Evolutionary conservation across 2,888 invertebrate genomes (phyloP), one percentile per base, ranked within the genome.

Genomic region (Boloria euphrosyne): DNA sequence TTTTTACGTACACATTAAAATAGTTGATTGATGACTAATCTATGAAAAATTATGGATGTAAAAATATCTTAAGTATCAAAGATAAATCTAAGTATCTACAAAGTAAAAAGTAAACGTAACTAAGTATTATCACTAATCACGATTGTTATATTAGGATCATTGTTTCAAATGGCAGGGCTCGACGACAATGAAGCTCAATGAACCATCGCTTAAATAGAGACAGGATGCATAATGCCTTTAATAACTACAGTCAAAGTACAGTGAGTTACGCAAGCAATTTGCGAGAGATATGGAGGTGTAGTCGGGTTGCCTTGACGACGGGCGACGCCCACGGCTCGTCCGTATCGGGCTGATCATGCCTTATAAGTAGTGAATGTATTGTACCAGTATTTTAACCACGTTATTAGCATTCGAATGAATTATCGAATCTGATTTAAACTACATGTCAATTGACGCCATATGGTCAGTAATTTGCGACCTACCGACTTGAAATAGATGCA

Each of bases 181-280:
- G 73, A 68, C 70, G 64, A 71, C 70, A 80, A 80, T 81, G 75
- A 81, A 83, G 81, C 83, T 82, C 86, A 88, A 84, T 89, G 86
- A 86, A 83, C 84, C 85, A 77, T 78, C 77, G 75, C 80, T 77
- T 76, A 78, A 80, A 83, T 80, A 75, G 80, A 68, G 78, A 82
- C 86, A 87, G 89, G 89, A 90, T 88, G 80, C 80, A 84, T 83
- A 84, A 86, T 83, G 83, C 80, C 76, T 79, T 80, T 83, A 85
- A 87, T 81, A 80, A 76, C 76, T 75, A 77, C 74, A 78, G 76
- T 53, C 63, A 58, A 74, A 77, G 76, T 67, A 65, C 62, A 68
- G 67, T 76, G 79, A 77, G 80, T 90, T 90, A 84, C 86, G 87
- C 82, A 90, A 90, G 86, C 86, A 84, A 84, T 86, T 83, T 75